Percentiles rank a stretch among this genome's conserved stretches.
phyloP scores from a whole-genome alignment of 1,140 invertebrate genomes.

The Sarcophaga bullata region DNA sequence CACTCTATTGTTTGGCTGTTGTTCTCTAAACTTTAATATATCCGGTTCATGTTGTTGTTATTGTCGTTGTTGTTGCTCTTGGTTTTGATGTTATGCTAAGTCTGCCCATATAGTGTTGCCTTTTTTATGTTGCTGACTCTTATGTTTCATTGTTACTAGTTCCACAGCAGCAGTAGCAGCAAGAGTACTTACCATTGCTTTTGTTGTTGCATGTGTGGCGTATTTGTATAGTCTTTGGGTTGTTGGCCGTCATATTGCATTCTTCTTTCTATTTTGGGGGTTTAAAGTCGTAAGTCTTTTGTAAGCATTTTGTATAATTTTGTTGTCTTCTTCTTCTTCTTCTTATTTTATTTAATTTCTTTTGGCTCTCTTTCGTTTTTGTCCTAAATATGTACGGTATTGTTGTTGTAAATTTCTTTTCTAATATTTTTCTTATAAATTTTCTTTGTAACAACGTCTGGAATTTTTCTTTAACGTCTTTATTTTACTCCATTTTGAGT shows the following conservation, averaged over 20 bases:
- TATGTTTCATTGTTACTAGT: neutral
- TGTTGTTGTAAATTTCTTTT: neutral
- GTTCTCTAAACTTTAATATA: constrained; percentile 24
- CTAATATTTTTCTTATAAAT: neutral
- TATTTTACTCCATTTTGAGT: neutral
- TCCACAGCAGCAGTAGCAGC: too few relatives aligned
- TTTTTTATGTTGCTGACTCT: neutral
- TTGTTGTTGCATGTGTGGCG: neutral
- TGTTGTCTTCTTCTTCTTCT: neutral
- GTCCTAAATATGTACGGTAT: constrained; percentile 12
- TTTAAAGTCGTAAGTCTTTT: too few relatives aligned
- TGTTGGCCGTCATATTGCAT: constrained; percentile 38
- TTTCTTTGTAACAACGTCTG: neutral
- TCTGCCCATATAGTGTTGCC: neutral
- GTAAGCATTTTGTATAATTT: neutral
- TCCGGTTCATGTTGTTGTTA: constrained; percentile 8
- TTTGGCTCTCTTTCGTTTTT: neutral
- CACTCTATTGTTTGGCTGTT: constrained; percentile 10
- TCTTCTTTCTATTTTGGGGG: neutral
- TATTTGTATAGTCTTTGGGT: constrained; percentile 15
- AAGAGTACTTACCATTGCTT: neutral
- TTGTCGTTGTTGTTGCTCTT: neutral
- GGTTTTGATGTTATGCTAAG: neutral
- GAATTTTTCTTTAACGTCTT: neutral
- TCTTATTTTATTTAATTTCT: neutral